phyloP scores from a whole-genome alignment of 2,797 vertebrate genomes.

The Premnoplex brunnescens region DNA sequence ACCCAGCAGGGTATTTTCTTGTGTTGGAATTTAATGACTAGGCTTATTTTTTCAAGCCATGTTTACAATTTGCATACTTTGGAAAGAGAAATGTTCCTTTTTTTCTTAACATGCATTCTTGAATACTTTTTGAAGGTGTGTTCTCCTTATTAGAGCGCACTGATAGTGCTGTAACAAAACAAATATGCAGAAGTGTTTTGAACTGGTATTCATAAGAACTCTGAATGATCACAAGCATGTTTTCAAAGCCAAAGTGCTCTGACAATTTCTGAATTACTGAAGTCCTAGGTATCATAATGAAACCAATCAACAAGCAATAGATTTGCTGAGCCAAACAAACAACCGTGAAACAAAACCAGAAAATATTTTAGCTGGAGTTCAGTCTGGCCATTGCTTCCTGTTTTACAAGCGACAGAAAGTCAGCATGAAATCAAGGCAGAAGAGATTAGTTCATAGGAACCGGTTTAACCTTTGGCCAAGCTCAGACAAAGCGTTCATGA shows the following conservation, averaged over 20 bases:
- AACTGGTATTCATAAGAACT: not conserved
- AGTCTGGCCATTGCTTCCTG: not conserved
- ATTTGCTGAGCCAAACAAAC: slow-evolving; percentile 1
- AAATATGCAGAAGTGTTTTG: not conserved
- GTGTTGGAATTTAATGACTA: not conserved
- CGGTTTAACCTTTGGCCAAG: not conserved
- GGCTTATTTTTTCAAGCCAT: slow-evolving; percentile 1
- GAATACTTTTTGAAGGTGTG: slow-evolving; percentile 4
- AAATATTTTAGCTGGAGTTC: not conserved
- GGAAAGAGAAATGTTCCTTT: not conserved
- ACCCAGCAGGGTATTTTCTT: not conserved
- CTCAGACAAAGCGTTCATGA: not conserved
- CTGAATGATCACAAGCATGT: not conserved
- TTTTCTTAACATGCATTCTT: not conserved
- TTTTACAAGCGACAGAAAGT: not conserved
- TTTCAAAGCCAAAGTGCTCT: not conserved
- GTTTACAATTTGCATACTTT: not conserved
- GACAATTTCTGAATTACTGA: not conserved
- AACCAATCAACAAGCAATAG: not conserved
- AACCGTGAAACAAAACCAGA: not conserved
- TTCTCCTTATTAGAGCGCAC: not conserved
- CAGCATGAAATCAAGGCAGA: not conserved
- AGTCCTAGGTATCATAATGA: not conserved
- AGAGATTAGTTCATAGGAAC: not conserved
- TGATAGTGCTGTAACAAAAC: not conserved